Conservation (phyloP, 2,797 vertebrate genomes). For the Tapera naevia region DNA sequence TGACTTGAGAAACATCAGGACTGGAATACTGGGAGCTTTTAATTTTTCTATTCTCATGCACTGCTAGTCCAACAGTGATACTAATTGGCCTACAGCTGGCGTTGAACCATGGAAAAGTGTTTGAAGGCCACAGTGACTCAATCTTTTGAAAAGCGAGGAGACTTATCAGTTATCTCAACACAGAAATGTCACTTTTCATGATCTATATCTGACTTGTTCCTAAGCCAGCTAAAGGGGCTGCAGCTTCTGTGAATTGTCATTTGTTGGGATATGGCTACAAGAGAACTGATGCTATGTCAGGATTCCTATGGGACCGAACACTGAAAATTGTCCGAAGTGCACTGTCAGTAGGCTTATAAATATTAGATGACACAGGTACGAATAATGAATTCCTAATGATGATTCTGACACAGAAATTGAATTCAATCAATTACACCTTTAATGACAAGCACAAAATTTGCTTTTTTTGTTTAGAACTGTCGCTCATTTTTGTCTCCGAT, state of each 20-base stretch:
- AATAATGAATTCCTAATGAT: not conserved
- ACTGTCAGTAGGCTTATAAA: not conserved
- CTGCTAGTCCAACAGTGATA: not conserved
- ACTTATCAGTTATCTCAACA: not conserved
- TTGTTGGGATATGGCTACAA: not conserved
- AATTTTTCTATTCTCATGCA: not conserved
- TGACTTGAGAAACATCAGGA: constrained; percentile 12
- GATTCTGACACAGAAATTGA: not conserved
- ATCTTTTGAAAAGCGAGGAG: not conserved
- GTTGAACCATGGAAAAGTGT: not conserved
- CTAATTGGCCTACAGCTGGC: not conserved
- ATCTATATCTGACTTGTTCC: not conserved
- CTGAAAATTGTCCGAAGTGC: not conserved
- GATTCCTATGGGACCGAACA: not conserved
- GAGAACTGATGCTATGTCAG: not conserved
- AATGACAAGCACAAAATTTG: not conserved
- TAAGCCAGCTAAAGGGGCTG: not conserved
- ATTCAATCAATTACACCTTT: not conserved
- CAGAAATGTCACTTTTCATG: not conserved
- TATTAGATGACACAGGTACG: not conserved
- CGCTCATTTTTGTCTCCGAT: not conserved
- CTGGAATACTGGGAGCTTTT: not conserved
- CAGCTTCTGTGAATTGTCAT: not conserved
- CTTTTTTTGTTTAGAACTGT: not conserved
- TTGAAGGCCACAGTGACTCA: not conserved